These are phyloP conservation scores for Fregata magnificens DNA, from an alignment of 2,113 vertebrate species.

Conservation along the genomic window DNA sequence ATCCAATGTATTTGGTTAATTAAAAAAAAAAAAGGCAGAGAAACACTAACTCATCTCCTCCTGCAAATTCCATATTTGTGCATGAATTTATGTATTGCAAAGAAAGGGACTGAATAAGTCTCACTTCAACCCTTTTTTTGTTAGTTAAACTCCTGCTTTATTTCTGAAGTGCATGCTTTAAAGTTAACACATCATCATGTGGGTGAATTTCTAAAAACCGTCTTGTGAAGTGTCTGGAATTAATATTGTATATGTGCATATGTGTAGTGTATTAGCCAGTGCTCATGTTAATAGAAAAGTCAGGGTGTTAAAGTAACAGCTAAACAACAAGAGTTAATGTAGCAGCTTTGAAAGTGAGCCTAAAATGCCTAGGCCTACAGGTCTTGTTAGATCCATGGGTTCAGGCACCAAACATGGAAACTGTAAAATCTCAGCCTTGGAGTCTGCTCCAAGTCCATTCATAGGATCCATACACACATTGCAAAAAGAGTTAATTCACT, in stretches of 20 bases:
- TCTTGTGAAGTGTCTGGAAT: neutral
- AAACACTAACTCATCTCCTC: neutral
- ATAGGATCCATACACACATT: neutral
- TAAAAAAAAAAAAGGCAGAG: neutral
- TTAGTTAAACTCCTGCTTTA: neutral
- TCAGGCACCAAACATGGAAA: neutral
- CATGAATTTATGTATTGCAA: neutral
- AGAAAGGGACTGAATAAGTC: neutral
- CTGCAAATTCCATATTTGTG: neutral
- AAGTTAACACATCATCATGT: neutral
- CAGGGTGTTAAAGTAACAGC: neutral
- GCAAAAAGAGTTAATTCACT: neutral
- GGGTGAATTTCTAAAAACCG: neutral
- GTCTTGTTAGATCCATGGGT: neutral
- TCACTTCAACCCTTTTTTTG: neutral
- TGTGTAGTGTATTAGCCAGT: neutral
- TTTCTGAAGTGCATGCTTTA: neutral
- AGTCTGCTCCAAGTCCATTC: neutral
- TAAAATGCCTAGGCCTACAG: neutral
- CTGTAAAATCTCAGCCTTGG: neutral
- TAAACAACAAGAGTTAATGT: neutral
- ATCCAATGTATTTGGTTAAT: neutral
- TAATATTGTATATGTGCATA: neutral
- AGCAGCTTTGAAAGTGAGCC: neutral
- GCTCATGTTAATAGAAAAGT: neutral